Evolutionary conservation across 92 coral and sea anemone species (phyloP), one percentile per base, ranked within the genome.

Genomic region (Epizoanthus fatuus): DNA sequence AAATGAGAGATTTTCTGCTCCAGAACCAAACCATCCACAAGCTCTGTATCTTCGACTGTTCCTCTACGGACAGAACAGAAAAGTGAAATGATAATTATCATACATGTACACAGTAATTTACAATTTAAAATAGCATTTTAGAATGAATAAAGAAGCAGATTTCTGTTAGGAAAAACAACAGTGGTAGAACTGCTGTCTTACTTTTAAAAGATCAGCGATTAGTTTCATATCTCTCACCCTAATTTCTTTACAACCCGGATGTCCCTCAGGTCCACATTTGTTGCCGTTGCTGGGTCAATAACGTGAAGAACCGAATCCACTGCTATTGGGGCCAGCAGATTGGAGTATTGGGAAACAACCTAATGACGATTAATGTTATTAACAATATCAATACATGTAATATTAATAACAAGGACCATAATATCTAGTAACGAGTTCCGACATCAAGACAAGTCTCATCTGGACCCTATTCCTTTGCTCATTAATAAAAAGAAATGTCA

Each of bases 331-430:
- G 97, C 99, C 49, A 96, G 81, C 12, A 96, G 94, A 75, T 63
- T 96, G 38, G 99, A 93, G 83, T 94, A 92, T 86, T 96, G 99
- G 52, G 99, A 96, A 58, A 96, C 99, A 91, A 96, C 99, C 99
- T 96, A 58, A 3, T 49, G 37, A 57, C 35, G 14, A 85, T 37
- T 81, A 54, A 42, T 13, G 7, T 17, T 5, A n/a, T 38, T 66
- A 66, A 9, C 39, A 25, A 14, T 14, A 10, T 39, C 15, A 39
- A 4, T 64, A 39, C 35, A 59, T 3, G 7, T 59, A 59, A 17
- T 59, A 49, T 49, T 49, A 49, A 49, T 49, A 49, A 49, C 49
- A 5, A 44, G 49, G 53, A 49, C 14, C 53, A 49, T 49, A 49
- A 6, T 49, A 2, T 49, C 12, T 10, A 49, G 9, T 49, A 1